Evolutionary conservation across 1,140 invertebrate genomes (phyloP).

Genomic region (Lepidostoma basale): DNA sequence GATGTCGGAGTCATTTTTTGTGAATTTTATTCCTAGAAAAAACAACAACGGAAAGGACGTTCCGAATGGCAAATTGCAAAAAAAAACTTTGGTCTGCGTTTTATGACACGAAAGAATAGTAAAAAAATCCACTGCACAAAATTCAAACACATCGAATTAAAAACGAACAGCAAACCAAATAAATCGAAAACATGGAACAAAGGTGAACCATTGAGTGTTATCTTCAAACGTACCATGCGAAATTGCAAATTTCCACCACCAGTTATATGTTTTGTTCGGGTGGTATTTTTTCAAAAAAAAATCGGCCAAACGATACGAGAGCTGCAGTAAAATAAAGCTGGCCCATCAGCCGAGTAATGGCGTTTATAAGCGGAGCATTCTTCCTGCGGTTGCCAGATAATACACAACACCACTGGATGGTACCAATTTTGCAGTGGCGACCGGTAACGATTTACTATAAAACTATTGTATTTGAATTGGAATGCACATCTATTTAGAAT

Average conservation of each 20-base stretch:
- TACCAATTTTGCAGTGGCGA: neutral
- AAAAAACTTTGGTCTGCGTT: no score
- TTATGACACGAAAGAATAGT: neutral
- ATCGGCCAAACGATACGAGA: slow-evolving; percentile 2
- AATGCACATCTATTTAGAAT: no score
- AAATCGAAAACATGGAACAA: slow-evolving; percentile 7
- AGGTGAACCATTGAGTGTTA: slow-evolving; percentile 13
- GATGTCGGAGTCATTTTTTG: no score
- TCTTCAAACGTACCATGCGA: neutral
- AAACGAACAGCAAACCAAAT: neutral
- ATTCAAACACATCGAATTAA: slow-evolving; percentile 8
- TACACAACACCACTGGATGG: neutral
- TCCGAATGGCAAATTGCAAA: no score
- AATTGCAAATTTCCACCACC: slow-evolving; percentile 17
- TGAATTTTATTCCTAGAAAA: no score
- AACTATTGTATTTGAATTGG: no score
- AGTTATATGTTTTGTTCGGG: neutral
- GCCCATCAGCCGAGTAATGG: slow-evolving; percentile 20
- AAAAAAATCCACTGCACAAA: neutral
- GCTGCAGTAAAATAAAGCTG: neutral
- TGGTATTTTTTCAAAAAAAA: neutral
- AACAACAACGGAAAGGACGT: no score
- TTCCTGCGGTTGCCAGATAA: slow-evolving; percentile 21
- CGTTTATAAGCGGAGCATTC: slow-evolving; percentile 17
- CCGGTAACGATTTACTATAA: no score